Base-by-base conservation (phyloP, 2,797 vertebrate genomes). In the Selene dorsalis region DNA sequence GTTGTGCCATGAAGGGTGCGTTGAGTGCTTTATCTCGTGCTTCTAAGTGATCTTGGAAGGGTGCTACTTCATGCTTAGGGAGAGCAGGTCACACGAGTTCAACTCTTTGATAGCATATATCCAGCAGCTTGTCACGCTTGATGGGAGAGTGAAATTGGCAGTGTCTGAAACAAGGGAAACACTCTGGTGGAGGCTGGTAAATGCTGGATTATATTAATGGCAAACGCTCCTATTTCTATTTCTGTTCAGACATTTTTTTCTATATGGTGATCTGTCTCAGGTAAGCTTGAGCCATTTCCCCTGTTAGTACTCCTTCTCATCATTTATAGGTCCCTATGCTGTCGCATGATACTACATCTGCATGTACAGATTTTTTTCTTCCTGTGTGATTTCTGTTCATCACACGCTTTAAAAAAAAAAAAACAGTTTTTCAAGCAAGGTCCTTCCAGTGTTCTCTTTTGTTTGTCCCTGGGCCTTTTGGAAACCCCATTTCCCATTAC, bases 101-200 rank as follows among this genome's bases (percentile, higher is more conserved):
- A 64, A 32, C 67, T 82, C 69, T 74, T 86, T 82, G 64, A 83
- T 85, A 77, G 62, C 79, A 75, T 80, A 65, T 66, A 84, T 89
- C 84, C 78, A 78, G 69, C 80, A 75, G 80, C 81, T 83, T 71
- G 87, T 86, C 87, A 85, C 41, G 73, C 79, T 87, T 80, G 73
- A 91, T 56, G 82, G 72, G 60, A 85, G 75, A 87, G 81, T 82
- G 71, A 90, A 84, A 90, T 86, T 82, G 84, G 81, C 84, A 80
- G 66, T 32, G 61, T 84, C 55, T 84, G 65, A 68, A 82, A 82
- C 81, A 71, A 80, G 57, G 47, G 55, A 74, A 41, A 64, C 57
- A 63, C 73, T 80, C 57, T 11, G 43, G 60, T 79, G 77, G 68
- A 69, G 67, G 71, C n/a, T 75, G 59, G 65, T 32, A 41, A 60